phyloP scores from a whole-genome alignment of 2,888 invertebrate genomes.

The Hirtodrosophila alboralis region DNA sequence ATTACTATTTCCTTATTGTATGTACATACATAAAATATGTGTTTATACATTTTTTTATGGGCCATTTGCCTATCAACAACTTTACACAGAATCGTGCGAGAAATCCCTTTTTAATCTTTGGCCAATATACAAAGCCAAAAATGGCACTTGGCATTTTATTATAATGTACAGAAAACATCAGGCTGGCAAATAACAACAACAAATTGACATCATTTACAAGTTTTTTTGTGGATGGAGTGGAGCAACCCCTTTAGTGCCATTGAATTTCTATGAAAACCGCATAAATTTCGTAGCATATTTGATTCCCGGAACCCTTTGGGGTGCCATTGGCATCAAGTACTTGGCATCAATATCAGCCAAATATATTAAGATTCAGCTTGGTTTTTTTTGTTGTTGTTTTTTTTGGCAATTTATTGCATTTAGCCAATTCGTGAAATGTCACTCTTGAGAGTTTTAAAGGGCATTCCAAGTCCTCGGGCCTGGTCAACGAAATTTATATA shows the following conservation, averaged over 20 bases:
- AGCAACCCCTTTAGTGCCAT: slow-evolving; percentile 71
- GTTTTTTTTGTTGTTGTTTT: slow-evolving; percentile 2
- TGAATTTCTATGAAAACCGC: slow-evolving; percentile 74
- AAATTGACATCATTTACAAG: slow-evolving; percentile 73
- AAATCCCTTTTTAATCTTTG: slow-evolving; percentile 81
- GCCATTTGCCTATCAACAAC: slow-evolving; percentile 53
- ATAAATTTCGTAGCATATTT: slow-evolving; percentile 68
- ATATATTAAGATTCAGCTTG: background rate
- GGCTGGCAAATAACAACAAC: slow-evolving; percentile 55
- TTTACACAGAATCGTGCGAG: slow-evolving; percentile 7
- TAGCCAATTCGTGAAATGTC: slow-evolving; percentile 83
- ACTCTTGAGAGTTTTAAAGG: slow-evolving; percentile 82
- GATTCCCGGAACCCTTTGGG: slow-evolving; percentile 53
- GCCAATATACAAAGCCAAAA: slow-evolving; percentile 69
- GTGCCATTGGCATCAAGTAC: slow-evolving; percentile 65
- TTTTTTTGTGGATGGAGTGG: slow-evolving; percentile 3
- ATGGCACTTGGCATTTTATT: slow-evolving; percentile 82
- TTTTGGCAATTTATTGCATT: slow-evolving; percentile 79
- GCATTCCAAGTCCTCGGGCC: slow-evolving; percentile 14
- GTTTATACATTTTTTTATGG: slow-evolving; percentile 65
- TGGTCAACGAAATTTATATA: slow-evolving; percentile 42
- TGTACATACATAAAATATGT: slow-evolving; percentile 18
- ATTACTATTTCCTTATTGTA: no score
- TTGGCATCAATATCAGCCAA: slow-evolving; percentile 15
- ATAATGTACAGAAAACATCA: slow-evolving; percentile 55